A percentile compares a stretch with the other conserved stretches of the same genome.
These are phyloP conservation scores for Agrotis exclamationis DNA, from an alignment of 2,888 invertebrate species.

Conservation along the genomic window DNA sequence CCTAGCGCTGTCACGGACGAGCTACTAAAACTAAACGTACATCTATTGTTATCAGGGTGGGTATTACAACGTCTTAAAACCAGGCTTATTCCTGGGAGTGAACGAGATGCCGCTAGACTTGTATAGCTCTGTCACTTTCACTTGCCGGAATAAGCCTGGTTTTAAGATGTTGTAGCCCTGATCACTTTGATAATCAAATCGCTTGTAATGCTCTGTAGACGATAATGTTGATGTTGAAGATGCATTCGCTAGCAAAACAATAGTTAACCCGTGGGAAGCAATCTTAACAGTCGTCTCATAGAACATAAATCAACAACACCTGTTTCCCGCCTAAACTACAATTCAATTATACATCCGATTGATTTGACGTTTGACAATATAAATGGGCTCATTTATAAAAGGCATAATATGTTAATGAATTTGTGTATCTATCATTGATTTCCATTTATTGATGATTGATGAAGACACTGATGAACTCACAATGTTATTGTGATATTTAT, in stretches of 20 bases:
- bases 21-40: too few species aligned
- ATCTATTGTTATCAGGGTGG: not conserved
- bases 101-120: too few species aligned
- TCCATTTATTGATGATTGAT: not conserved
- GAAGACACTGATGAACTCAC: not conserved
- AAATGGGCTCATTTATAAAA: slow-evolving; percentile 43
- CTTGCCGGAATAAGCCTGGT: too few species aligned
- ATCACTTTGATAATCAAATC: too few species aligned
- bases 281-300: slow-evolving; percentile 26
- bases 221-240: not conserved
- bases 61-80: too few species aligned
- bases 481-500: not conserved
- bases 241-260: not conserved
- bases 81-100: too few species aligned
- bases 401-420: slow-evolving; percentile 30
- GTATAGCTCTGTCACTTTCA: too few species aligned
- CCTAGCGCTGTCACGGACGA: too few species aligned
- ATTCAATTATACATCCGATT: slow-evolving; percentile 47
- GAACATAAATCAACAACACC: slow-evolving; percentile 54
- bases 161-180: too few species aligned
- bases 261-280: slow-evolving; percentile 8
- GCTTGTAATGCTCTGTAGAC: too few species aligned
- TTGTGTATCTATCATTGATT: slow-evolving; percentile 36
- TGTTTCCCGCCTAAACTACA: slow-evolving; percentile 28
- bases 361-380: slow-evolving; percentile 46